Conservation (phyloP, 2,888 invertebrate species). For the Lathronympha strigana region DNA sequence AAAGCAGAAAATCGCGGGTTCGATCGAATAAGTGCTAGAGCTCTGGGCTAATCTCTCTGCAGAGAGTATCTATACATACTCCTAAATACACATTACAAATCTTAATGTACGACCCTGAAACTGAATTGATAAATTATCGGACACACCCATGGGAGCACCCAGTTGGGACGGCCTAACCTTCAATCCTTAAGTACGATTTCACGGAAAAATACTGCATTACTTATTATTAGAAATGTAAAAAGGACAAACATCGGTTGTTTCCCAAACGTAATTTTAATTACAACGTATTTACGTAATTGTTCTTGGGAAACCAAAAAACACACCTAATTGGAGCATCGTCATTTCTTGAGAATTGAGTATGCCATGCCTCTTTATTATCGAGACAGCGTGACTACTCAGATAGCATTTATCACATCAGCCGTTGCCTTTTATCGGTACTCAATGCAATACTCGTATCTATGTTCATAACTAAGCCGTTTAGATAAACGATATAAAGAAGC, state of each 20-base stretch:
- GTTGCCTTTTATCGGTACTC: conserved; percentile 8
- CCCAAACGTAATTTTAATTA: conserved; percentile 9
- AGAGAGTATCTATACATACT: too few species aligned
- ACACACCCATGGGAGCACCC: conserved; percentile 55
- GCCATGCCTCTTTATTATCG: conserved; percentile 13
- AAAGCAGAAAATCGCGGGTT: too few species aligned
- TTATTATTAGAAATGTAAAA: conserved; percentile 3
- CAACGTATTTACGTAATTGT: background rate
- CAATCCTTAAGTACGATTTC: conserved; percentile 45
- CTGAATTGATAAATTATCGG: conserved; percentile 36
- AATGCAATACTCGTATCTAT: conserved; percentile 1
- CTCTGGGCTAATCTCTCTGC: too few species aligned
- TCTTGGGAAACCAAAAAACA: conserved; percentile 16
- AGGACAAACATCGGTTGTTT: background rate
- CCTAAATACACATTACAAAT: background rate
- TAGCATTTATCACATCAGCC: conserved; percentile 19
- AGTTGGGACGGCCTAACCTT: conserved; percentile 54
- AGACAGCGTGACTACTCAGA: conserved; percentile 25
- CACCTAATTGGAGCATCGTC: background rate
- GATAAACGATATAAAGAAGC: conserved; percentile 2
- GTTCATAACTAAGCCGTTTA: background rate
- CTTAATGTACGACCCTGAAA: conserved; percentile 26
- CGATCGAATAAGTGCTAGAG: too few species aligned
- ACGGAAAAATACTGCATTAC: conserved; percentile 41
- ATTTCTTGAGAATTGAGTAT: conserved; percentile 28